phyloP scores from a whole-genome alignment of 2,797 vertebrate species.

The Triplophysa yarkandensis region DNA sequence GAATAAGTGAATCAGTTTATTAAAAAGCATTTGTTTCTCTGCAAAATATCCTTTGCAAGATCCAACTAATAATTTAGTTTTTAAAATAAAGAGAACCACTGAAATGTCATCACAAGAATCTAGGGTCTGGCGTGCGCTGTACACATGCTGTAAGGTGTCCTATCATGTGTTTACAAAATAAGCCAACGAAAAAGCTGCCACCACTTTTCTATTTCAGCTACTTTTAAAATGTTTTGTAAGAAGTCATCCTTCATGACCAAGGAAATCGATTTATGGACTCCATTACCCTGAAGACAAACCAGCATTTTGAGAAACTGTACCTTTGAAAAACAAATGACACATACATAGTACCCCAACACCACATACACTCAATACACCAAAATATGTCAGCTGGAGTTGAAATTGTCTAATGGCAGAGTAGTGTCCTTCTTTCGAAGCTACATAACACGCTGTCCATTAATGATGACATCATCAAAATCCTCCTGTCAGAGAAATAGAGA shows the following conservation, averaged over 20 bases:
- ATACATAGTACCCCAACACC: constrained; percentile 12
- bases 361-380: constrained; percentile 31
- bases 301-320: constrained; percentile 27
- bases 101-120: background rate
- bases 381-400: constrained; percentile 5
- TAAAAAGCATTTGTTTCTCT: constrained; percentile 7
- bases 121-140: background rate
- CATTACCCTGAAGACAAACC: constrained; percentile 8
- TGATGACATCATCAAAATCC: constrained; percentile 78
- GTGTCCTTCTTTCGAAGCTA: constrained; percentile 43
- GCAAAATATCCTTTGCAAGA: constrained; percentile 5
- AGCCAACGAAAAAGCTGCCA: constrained; percentile 29
- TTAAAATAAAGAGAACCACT: constrained; percentile 12
- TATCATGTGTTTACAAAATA: constrained; percentile 2
- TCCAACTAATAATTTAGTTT: constrained; percentile 28
- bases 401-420: constrained; percentile 27
- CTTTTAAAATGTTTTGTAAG: constrained; percentile 12
- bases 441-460: constrained; percentile 70
- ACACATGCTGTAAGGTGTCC: background rate
- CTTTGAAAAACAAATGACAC: constrained; percentile 26
- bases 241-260: constrained; percentile 5
- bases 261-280: constrained; percentile 3
- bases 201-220: background rate
- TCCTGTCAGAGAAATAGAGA: constrained; percentile 62
- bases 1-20: constrained; percentile 1